Base-by-base conservation (phyloP, 2,797 vertebrate genomes). In the Nyctalus aviator region DNA sequence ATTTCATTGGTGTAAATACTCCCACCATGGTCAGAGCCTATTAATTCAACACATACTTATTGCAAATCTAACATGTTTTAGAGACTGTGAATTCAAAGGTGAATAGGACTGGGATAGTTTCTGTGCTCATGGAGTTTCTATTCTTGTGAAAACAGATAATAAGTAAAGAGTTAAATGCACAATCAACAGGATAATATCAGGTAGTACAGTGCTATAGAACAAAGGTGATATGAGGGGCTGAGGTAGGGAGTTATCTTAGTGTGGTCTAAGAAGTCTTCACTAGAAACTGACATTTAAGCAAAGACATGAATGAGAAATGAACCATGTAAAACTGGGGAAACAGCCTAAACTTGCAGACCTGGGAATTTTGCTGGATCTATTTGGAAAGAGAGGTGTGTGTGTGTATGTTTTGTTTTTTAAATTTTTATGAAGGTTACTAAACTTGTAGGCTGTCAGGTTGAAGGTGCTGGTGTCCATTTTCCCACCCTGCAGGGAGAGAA, bases 101-200 rank as follows among this genome's bases (percentile, higher is more conserved):
- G 48, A 90, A 48, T 12, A 75, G 48, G 57, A 89, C 32, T 1
- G 41, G 72, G 62, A 69, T 73, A 66, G 35, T 66, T 71, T 77
- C 84, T 69, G 8, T 76, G 53, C 69, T 89, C 66, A 53, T 46
- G 20, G 37, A 13, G 44, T 85, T 87, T 79, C 2, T 87, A 53
- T 86, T 95, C 50, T 48, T 77, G n/a, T 44, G 21, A 59, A 84
- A 75, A 41, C 53, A 35, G 23, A 68, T 20, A 79, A 55, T 75
- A 75, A 89, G 53, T 30, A 89, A 77, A 79, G 5, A 86, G 82
- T 69, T 73, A 84, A 94, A 68, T 50, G 11, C 15, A 75, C 53
- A 83, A 89, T 71, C 35, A 59, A 27, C 55, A 72, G 21, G 55
- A 73, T 82, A 78, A 32, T 41, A 35, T 53, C 32, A 91, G 57